Percentiles rank a stretch among this genome's conserved stretches.
These are phyloP conservation scores for Bradypodion pumilum DNA, from an alignment of 2,797 vertebrate genomes.

Conservation along the genomic window DNA sequence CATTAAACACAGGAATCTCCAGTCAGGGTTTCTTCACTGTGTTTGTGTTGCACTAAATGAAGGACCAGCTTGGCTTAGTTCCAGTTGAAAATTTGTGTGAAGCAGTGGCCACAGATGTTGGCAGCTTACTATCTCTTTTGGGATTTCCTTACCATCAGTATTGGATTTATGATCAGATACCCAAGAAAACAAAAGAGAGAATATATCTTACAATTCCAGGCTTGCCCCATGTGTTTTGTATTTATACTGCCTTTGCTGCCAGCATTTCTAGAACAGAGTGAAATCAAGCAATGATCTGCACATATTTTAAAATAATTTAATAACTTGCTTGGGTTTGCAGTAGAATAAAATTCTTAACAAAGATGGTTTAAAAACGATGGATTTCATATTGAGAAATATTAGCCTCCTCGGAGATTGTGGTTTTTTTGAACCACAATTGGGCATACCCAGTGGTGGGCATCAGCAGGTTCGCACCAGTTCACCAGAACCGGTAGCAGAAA, in stretches of 20 bases:
- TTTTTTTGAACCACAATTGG: too few species aligned
- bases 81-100: neutral
- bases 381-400: too few species aligned
- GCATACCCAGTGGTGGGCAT: too few species aligned
- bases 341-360: neutral
- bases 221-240: neutral
- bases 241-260: neutral
- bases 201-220: neutral
- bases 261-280: neutral
- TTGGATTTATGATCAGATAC: neutral
- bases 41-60: neutral
- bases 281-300: neutral
- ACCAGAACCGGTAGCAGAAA: too few species aligned
- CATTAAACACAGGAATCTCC: neutral
- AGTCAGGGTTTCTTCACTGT: neutral
- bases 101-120: too few species aligned
- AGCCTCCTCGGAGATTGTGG: too few species aligned
- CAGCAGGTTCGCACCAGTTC: too few species aligned
- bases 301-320: too few species aligned
- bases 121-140: too few species aligned
- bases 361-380: neutral
- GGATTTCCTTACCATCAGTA: neutral
- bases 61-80: neutral
- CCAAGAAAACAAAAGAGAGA: too few species aligned
- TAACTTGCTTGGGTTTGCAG: neutral